Percentiles rank a stretch among this genome's conserved stretches.
These are phyloP conservation scores for Nymphalis io DNA, from an alignment of 1,140 invertebrate genomes.

Conservation along the genomic window DNA sequence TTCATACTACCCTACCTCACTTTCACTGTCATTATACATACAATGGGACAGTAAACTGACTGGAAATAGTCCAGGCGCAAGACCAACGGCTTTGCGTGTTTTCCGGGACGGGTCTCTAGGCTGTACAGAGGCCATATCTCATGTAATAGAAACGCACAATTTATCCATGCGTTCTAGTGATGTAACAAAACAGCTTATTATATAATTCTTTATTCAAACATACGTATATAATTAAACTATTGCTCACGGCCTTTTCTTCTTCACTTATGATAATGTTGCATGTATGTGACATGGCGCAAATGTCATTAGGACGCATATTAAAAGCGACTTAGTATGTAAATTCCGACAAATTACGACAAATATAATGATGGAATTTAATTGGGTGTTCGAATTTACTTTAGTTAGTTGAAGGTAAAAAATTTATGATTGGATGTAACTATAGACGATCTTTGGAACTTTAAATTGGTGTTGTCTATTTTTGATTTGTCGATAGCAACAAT, in stretches of 20 bases:
- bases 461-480: background rate
- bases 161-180: too few relatives aligned
- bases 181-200: too few relatives aligned
- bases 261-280: background rate
- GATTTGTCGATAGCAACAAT: background rate
- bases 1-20: too few relatives aligned
- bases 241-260: conserved; percentile 5
- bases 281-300: background rate
- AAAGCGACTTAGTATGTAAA: background rate
- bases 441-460: background rate
- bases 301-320: conserved; percentile 5
- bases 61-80: too few relatives aligned
- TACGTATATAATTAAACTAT: background rate
- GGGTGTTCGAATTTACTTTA: background rate
- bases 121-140: too few relatives aligned
- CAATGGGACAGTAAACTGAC: too few relatives aligned
- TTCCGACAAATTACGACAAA: conserved; percentile 6
- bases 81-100: too few relatives aligned
- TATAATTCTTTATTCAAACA: background rate
- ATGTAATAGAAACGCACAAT: too few relatives aligned
- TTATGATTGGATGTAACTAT: background rate
- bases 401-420: background rate
- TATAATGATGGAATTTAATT: conserved; percentile 6
- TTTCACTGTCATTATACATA: too few relatives aligned
- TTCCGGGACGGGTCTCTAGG: too few relatives aligned